These are phyloP conservation scores for Tenualosa thibaudeaui DNA, from an alignment of 2,797 vertebrate genomes.

Conservation along the genomic window DNA sequence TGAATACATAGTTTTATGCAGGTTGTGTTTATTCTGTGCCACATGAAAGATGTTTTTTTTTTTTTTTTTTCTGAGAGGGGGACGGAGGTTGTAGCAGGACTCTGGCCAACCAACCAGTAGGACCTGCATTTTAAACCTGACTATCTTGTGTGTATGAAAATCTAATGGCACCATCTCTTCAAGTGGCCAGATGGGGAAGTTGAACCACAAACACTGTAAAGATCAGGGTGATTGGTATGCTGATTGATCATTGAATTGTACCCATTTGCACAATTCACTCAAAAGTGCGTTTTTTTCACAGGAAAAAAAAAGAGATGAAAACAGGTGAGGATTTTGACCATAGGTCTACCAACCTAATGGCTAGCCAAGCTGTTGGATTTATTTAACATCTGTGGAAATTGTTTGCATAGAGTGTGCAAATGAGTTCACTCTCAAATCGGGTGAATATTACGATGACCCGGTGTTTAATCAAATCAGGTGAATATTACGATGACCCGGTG, in stretches of 20 bases:
- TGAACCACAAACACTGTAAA: not conserved
- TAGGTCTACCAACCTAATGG: constrained; percentile 78
- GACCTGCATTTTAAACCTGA: constrained; percentile 24
- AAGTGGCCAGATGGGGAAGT: not conserved
- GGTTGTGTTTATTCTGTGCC: not conserved
- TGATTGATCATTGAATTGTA: constrained; percentile 1
- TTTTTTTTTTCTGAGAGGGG: not conserved
- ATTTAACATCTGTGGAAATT: constrained; percentile 19
- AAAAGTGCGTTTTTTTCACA: not conserved
- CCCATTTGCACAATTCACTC: not conserved
- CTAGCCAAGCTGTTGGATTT: constrained; percentile 44
- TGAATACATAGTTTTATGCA: not conserved
- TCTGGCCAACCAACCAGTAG: constrained; percentile 78
- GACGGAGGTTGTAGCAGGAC: constrained; percentile 43
- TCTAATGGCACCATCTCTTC: constrained; percentile 14
- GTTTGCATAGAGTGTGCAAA: constrained; percentile 15
- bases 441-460: not conserved
- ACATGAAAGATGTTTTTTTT: not conserved
- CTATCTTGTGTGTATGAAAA: not conserved
- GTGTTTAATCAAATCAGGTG: not conserved
- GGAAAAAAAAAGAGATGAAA: constrained; percentile 36
- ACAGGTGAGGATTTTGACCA: constrained; percentile 45
- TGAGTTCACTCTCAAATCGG: not conserved
- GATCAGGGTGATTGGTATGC: not conserved
- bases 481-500: not conserved